Base-by-base conservation (phyloP, 2,888 invertebrate genomes). In the Hypomecis atomaria region DNA sequence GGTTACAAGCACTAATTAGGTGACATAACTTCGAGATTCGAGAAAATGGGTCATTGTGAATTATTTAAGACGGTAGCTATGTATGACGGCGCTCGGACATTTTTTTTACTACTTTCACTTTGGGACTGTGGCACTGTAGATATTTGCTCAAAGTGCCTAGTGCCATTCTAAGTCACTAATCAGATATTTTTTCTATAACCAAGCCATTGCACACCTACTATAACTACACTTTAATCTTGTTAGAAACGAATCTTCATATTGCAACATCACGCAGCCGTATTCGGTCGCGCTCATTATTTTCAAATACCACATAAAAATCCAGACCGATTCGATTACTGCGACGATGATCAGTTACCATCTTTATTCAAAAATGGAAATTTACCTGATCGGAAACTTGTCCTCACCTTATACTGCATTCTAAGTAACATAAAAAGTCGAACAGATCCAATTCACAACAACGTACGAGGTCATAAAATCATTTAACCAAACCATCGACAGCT, bases 391-490 rank as follows among this genome's bases (percentile, higher is more conserved):
- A 13, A 65, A 50, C 65, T 59, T 53, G 60, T 65, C 55, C 33
- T 3, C 64, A 11, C 59, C 55, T 40, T 52, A 55, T 54, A 47
- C 42, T 50, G 55, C 45, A 36, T 60, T 52, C 45, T 36, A 56
- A 9, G 38, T 38, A 58, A 61, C 60, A 65, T 65, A 65, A 66
- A 70, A 66, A 45, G 37, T 66, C 54, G 49, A 66, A 63, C 55
- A 52, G 48, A 57, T 23, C 65, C 71, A 71, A 71, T 71, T 71
- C 65, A 69, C 69, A 66, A 60, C 60, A 65, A 60, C 65, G 53
- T 61, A 61, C 53, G 60, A 69, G 62, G n/a, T 65, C 48, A 65
- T 71, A 71, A 71, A 69, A 69, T 64, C 62, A 71, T 69, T 67
- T 66, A 53, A 66, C 69, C 53, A 64, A 59, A 56, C 59, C 64